Percentiles rank a stretch among this genome's conserved stretches.
phyloP scores from a whole-genome alignment of 53 echinoderm and acorn worm genomes.

The Glandiceps talaboti region DNA sequence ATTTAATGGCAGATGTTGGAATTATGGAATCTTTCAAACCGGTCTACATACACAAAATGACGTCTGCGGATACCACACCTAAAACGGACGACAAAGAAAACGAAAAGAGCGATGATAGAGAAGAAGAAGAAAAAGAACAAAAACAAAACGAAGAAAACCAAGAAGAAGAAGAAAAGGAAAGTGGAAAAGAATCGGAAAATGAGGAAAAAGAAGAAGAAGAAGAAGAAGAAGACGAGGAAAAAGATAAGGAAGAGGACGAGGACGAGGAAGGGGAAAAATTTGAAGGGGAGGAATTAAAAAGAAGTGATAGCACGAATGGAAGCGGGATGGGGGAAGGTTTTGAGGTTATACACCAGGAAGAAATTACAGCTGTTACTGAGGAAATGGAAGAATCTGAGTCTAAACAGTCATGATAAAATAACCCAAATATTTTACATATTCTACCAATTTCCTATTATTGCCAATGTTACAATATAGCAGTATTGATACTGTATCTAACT shows the following conservation, averaged over 20 bases:
- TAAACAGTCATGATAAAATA: neutral
- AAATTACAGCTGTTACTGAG: conserved; percentile 16
- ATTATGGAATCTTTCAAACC: conserved; percentile 92
- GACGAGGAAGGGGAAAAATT: conserved; percentile 8
- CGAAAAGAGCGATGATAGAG: neutral
- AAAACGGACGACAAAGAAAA: neutral
- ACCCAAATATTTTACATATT: too few relatives aligned
- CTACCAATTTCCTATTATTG: too few relatives aligned
- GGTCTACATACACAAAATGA: conserved; percentile 37
- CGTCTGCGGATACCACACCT: conserved; percentile 8
- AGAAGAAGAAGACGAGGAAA: neutral
- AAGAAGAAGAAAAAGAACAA: neutral
- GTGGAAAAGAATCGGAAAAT: conserved; percentile 8
- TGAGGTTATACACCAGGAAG: conserved; percentile 57
- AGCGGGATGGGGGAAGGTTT: conserved; percentile 43
- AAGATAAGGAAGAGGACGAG: neutral
- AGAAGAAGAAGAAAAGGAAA: conserved; percentile 17
- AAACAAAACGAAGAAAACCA: conserved; percentile 10
- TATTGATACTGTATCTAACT: too few relatives aligned
- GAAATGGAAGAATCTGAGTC: conserved; percentile 10
- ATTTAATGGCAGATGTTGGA: conserved; percentile 88
- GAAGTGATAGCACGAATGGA: conserved; percentile 33
- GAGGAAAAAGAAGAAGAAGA: neutral
- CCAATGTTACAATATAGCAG: too few relatives aligned
- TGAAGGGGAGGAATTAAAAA: conserved; percentile 30